A percentile compares a stretch with the other conserved stretches of the same genome.
Conservation (phyloP, 2,113 vertebrate species). For the Benthochromis sp. region DNA sequence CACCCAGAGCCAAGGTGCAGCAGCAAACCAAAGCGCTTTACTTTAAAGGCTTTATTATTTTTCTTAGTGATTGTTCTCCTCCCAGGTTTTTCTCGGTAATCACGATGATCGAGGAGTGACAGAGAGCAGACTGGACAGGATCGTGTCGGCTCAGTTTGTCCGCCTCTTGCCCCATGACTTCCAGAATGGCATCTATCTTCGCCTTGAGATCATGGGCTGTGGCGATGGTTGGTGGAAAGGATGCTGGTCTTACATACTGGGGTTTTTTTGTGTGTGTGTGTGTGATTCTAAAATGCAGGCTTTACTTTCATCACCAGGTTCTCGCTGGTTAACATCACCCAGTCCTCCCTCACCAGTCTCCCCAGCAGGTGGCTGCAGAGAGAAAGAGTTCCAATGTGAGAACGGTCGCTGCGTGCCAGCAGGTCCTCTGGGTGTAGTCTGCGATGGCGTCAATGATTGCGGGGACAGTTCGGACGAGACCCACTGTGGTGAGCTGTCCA, state of each 20-base stretch:
- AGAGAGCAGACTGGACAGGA: constrained; percentile 59
- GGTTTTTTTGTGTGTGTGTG: rapidly evolving
- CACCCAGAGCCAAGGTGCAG: constrained; percentile 68
- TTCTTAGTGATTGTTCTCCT: background rate
- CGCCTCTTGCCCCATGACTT: constrained; percentile 75
- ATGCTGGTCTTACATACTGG: background rate
- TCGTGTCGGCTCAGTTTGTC: constrained; percentile 73
- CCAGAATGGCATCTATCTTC: constrained; percentile 67
- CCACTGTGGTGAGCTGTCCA: constrained; percentile 63
- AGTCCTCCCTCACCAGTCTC: background rate
- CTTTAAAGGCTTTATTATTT: background rate
- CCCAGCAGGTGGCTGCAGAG: constrained; percentile 36
- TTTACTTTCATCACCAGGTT: constrained; percentile 4
- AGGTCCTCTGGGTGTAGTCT: constrained; percentile 64
- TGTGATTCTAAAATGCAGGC: background rate
- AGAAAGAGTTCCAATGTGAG: constrained; percentile 65
- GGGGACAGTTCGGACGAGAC: constrained; percentile 75
- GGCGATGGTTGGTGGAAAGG: constrained; percentile 54
- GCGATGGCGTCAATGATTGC: constrained; percentile 73
- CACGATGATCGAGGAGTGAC: constrained; percentile 51
- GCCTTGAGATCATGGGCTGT: constrained; percentile 83
- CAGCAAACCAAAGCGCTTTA: background rate
- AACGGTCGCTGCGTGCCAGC: constrained; percentile 69
- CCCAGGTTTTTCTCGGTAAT: constrained; percentile 72
- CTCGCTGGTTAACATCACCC: constrained; percentile 10